Percentiles rank a stretch among this genome's conserved stretches.
These are phyloP conservation scores for Meta bourneti DNA, from an alignment of 2,888 invertebrate species.

Conservation along the genomic window DNA sequence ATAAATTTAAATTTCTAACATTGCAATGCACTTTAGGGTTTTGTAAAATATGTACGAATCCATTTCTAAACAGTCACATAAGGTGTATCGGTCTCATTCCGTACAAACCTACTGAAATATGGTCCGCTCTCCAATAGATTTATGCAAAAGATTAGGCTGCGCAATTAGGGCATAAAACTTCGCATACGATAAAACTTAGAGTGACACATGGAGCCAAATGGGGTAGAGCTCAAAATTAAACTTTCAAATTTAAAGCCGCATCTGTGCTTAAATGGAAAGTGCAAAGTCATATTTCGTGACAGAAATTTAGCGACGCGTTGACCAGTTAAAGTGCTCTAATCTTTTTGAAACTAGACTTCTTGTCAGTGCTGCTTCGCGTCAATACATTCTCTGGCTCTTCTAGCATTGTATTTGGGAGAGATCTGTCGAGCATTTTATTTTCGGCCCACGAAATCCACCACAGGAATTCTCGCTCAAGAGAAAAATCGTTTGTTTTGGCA, in stretches of 20 bases:
- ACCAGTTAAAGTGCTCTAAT: not conserved
- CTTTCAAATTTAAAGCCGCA: not conserved
- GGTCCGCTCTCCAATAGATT: not conserved
- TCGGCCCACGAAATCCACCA: constrained; percentile 7
- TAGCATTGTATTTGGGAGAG: constrained; percentile 23
- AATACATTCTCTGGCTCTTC: not conserved
- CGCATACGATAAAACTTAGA: constrained; percentile 7
- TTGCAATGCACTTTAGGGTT: too few relatives aligned
- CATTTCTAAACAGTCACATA: too few relatives aligned
- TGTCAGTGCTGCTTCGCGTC: not conserved
- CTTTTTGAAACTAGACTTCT: not conserved
- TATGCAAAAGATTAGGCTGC: constrained; percentile 7
- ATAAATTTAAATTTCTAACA: too few relatives aligned
- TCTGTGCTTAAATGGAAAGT: not conserved
- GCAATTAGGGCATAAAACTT: not conserved
- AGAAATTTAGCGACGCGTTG: constrained; percentile 15
- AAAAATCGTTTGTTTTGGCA: constrained; percentile 28
- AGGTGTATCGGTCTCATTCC: too few relatives aligned
- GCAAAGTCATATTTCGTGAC: not conserved
- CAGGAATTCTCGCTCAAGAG: not conserved
- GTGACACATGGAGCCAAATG: constrained; percentile 7
- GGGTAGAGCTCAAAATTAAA: not conserved
- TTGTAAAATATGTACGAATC: too few relatives aligned
- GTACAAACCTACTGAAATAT: not conserved
- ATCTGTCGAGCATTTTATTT: constrained; percentile 22